Evolutionary conservation across 2,113 vertebrate genomes (phyloP).

Genomic region (Sebastes fasciatus): DNA sequence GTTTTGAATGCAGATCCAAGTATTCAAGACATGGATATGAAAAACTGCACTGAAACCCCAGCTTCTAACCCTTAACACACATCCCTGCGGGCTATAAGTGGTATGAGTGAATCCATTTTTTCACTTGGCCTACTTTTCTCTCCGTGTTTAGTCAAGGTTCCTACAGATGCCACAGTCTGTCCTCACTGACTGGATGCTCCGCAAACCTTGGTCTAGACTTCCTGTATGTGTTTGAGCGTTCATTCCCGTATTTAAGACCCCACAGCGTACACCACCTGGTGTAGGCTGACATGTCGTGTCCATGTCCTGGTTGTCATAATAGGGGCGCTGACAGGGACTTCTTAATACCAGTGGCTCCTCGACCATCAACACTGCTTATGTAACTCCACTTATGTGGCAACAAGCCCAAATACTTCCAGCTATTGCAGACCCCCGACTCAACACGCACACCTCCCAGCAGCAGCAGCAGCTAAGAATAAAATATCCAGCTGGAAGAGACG

Average conservation of each 20-base stretch:
- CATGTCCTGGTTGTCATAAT: conserved; percentile 73
- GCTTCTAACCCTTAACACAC: conserved; percentile 11
- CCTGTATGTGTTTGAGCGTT: too few species aligned
- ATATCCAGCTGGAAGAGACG: conserved; percentile 38
- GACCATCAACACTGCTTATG: conserved; percentile 75
- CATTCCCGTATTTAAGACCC: background rate
- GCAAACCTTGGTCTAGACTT: background rate
- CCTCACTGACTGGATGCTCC: conserved; percentile 6
- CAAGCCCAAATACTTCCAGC: conserved; percentile 64
- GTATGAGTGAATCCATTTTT: conserved; percentile 35
- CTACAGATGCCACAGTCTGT: conserved; percentile 16
- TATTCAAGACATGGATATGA: background rate
- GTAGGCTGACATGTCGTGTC: conserved; percentile 35
- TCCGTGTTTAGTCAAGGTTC: conserved; percentile 28
- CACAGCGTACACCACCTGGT: background rate
- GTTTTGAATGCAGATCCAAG: background rate
- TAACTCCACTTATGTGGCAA: conserved; percentile 70
- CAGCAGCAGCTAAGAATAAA: conserved; percentile 76
- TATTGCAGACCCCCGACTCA: conserved; percentile 42
- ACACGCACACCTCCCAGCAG: conserved; percentile 38
- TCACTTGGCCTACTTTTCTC: conserved; percentile 50
- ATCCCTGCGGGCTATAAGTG: conserved; percentile 20
- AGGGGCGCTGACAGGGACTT: conserved; percentile 61
- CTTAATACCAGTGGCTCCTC: conserved; percentile 65
- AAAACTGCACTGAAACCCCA: background rate